phyloP scores from a whole-genome alignment of 2,888 invertebrate genomes.

The Calephelis perditalis region DNA sequence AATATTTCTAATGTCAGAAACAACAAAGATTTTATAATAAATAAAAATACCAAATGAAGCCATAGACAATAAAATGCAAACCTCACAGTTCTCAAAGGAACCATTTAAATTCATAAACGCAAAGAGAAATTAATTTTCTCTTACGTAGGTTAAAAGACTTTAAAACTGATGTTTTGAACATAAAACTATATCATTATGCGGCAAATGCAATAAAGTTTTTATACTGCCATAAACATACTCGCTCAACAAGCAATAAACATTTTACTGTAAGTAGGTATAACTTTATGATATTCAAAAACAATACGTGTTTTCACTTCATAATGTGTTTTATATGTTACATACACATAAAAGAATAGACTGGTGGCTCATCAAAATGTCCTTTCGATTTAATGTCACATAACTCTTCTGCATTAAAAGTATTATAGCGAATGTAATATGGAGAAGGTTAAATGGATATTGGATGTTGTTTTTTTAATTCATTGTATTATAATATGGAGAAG shows the following conservation, averaged over 20 bases:
- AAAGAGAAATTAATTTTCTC: neutral
- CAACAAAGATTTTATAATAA: no score
- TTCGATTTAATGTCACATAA: no score
- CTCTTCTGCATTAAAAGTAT: no score
- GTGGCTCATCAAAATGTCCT: no score
- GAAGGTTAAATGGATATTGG: no score
- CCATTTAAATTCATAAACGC: neutral
- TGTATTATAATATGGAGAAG: no score
- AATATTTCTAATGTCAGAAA: no score
- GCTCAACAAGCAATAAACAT: constrained; percentile 15
- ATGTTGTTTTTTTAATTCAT: no score
- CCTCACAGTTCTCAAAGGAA: neutral
- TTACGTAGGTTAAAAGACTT: constrained; percentile 5
- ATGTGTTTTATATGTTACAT: constrained; percentile 8
- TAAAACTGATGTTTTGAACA: constrained; percentile 3
- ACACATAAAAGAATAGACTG: no score
- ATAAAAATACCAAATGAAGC: no score
- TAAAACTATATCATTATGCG: constrained; percentile 13
- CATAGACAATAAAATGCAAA: neutral
- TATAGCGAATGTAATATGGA: no score
- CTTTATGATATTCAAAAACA: constrained; percentile 12
- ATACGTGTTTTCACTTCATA: constrained; percentile 14
- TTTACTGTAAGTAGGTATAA: constrained; percentile 8
- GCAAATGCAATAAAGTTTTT: constrained; percentile 14
- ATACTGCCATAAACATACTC: constrained; percentile 13